Evolutionary conservation across 1,140 invertebrate species (phyloP), one percentile per base, ranked within the genome.

Genomic region (Periplaneta americana): DNA sequence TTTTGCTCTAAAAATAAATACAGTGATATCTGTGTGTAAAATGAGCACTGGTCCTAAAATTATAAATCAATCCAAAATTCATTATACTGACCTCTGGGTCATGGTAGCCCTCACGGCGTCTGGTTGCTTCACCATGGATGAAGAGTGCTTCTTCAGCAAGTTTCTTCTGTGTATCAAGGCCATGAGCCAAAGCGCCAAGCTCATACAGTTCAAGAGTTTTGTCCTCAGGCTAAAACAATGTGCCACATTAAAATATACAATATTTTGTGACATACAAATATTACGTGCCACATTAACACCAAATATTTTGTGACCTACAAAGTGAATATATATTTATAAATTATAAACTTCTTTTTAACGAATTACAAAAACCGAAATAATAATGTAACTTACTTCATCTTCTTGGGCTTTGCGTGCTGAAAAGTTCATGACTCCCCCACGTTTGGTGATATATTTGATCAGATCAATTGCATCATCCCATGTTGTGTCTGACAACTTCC

Each of bases 381-480:
- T 75, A 18, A 32, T 22, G 34, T 10, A 9, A 10, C 57, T 34
- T 34, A 32, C 34, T 57, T 32, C 66, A 9, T 75, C 57, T 10
- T 31, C 18, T 31, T 17, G n/a, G n/a, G 74, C 32, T 84, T 57
- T 84, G 85, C 57, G 87, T 84, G 18, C 85, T 82, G 87, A 86
- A 80, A 91, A 88, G 77, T 90, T 86, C 88, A 90, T 88, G 74
- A 82, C 84, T 82, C 90, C 91, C 87, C 95, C 95, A 84, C 95
- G 92, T 86, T 92, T 92, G 18, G 92, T 91, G 37, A 96, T 91
- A 86, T 93, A 94, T 85, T 96, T 94, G 83, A 96, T 94, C 9
- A 95, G 84, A 4, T 93, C 91, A 84, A 96, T 93, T 37, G 91
- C 91, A 85, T 95, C 91, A 32, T 93, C 89, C 93, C 95, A 97